These are phyloP conservation scores for Bos taurus DNA, from an alignment of 2,113 vertebrate species.

Conservation along the genomic window DNA sequence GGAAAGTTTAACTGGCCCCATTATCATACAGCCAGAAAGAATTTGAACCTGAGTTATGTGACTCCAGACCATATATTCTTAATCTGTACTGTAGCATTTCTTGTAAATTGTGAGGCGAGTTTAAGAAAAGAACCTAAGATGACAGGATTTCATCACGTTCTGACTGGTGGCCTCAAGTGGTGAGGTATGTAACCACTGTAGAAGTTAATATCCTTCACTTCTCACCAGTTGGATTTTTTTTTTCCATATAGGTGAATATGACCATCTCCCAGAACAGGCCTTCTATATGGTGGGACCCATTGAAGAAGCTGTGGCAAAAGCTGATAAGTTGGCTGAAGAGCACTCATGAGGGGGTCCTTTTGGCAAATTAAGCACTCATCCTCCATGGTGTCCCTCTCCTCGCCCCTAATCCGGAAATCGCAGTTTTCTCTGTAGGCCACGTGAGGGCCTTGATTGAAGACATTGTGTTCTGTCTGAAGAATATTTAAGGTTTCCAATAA, in stretches of 20 bases:
- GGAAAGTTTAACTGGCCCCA: not conserved
- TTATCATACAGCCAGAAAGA: not conserved
- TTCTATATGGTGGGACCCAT: slow-evolving; percentile 99
- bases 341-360: slow-evolving; percentile 82
- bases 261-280: slow-evolving; percentile 94
- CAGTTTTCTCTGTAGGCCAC: slow-evolving; percentile 36
- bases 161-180: not conserved
- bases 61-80: not conserved
- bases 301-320: slow-evolving; percentile 95
- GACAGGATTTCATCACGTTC: not conserved
- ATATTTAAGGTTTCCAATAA: slow-evolving; percentile 89
- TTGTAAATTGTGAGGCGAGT: not conserved
- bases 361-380: not conserved
- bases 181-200: not conserved
- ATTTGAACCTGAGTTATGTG: not conserved
- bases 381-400: not conserved
- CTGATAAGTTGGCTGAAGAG: slow-evolving; percentile 93
- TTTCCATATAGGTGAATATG: slow-evolving; percentile 86
- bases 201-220: not conserved
- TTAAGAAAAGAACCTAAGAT: not conserved
- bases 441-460: slow-evolving; percentile 52
- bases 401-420: not conserved
- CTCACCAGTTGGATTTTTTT: not conserved
- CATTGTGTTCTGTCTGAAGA: slow-evolving; percentile 48
- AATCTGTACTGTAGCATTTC: not conserved